phyloP scores from a whole-genome alignment of 2,113 vertebrate genomes.

The Gobiocypris rarus region DNA sequence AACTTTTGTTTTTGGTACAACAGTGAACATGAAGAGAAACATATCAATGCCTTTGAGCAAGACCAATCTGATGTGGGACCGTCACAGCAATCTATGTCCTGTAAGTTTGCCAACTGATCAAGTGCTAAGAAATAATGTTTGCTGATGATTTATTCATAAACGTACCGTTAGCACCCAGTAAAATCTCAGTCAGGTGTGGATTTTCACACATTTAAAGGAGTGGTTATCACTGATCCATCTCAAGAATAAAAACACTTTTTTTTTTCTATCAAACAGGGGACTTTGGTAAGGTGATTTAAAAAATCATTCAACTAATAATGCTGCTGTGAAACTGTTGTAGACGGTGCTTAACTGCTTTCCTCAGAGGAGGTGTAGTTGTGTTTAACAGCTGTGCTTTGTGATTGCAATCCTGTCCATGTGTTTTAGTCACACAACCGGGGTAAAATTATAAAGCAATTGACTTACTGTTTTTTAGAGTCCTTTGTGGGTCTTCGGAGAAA shows the following conservation, averaged over 20 bases:
- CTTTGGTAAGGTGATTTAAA: neutral
- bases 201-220: neutral
- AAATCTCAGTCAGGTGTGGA: neutral
- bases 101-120: neutral
- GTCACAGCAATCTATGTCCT: neutral
- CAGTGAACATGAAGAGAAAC: constrained; percentile 18
- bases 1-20: constrained; percentile 13
- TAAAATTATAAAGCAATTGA: neutral
- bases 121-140: neutral
- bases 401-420: neutral
- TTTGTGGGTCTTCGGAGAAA: neutral
- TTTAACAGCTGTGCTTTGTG: constrained; percentile 8
- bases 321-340: neutral
- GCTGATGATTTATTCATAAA: constrained; percentile 11
- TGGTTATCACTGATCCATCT: neutral
- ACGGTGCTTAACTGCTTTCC: neutral
- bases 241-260: neutral
- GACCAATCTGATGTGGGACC: neutral
- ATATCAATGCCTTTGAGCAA: constrained; percentile 6
- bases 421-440: neutral
- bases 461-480: neutral
- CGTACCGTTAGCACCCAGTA: neutral
- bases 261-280: neutral
- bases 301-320: neutral
- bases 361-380: neutral